Base-by-base conservation (phyloP, 2,888 invertebrate genomes). In the Papilio protenor region DNA sequence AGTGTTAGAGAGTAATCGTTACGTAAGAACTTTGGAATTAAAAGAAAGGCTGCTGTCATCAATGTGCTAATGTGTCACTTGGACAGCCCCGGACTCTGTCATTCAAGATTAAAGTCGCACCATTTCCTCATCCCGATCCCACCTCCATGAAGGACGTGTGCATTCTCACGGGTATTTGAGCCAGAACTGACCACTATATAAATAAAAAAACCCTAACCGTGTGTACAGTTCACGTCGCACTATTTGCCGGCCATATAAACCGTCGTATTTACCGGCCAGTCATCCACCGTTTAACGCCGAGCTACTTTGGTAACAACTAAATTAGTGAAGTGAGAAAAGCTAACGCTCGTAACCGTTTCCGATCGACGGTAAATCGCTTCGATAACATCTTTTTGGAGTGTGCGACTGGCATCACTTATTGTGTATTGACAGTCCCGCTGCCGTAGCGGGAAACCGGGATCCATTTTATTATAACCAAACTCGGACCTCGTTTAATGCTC, bases 321-420 rank as follows among this genome's bases (percentile, higher is more conserved):
- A 94, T 94, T 94, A 93, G 93, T 92, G 83, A 91, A 91, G 94
- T 93, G 94, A 94, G 93, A 94, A 94, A 93, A 92, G 92, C 91
- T 92, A 90, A 91, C 91, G 91, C 90, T 90, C 90, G 90, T 92
- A 91, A 92, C 90, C 90, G 86, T 89, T 90, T 87, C 87, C 89
- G 89, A 93, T 93, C 87, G 91, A 82, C 88, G 87, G 90, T 93
- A 92, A 92, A 93, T 94, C 90, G 90, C 84, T 85, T 89, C 88
- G 92, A 92, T 94, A 93, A 93, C 90, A 90, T 92, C 90, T 90
- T 88, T 89, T 91, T 91, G 87, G 89, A 88, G 87, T 90, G 85
- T 87, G 84, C 84, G 86, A 87, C 89, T 89, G 84, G 86, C 89
- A 89, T 90, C 88, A 89, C 86, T 90, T 91, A 92, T 91, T 91